Evolutionary conservation across 2,113 vertebrate species (phyloP), one percentile per base, ranked within the genome.

Genomic region (Alaudala cheleensis): DNA sequence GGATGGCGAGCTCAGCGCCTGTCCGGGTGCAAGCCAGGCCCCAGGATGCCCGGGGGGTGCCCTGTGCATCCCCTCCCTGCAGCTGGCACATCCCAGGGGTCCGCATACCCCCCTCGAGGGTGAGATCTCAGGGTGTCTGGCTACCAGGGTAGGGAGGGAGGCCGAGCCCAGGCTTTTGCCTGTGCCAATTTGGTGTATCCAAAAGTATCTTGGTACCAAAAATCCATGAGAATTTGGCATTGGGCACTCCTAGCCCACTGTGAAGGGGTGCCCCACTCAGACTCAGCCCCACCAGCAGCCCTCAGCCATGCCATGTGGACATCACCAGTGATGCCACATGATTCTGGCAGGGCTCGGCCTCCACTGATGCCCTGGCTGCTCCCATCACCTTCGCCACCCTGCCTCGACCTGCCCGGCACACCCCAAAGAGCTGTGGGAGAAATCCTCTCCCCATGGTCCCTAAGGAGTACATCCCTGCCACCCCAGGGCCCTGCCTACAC

Each of bases 221-320:
- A 78, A 50, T 23, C 34, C 45, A n/a, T 0, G 0, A n/a, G 10
- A 20, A n/a, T 84, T 89, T 70, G 60, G 28, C 15, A 29, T 26
- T 10, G 49, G 31, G 72, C n/a, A 33, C 17, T 49, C 67, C 66
- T 47, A 24, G 12, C 19, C 45, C 18, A 5, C 22, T 0, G 0
- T 0, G 23, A 45, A 44, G 24, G 39, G 19, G 19, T 42, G 66
- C n/a, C 37, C 12, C 16, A 25, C 49, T 37, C 3, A 1, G 44
- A 44, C 24, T 57, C 49, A 51, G 42, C 31, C 16, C 14, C n/a
- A 44, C 14, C 54, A 64, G 47, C 31, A 76, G 57, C n/a, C 21
- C 61, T 51, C n/a, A 57, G 61, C 33, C 1, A 1, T 4, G 22
- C 47, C 0, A 0, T 18, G 33, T 10, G 23, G 44, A 71, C 0